Evolutionary conservation across 2,797 vertebrate genomes (phyloP), one percentile per base, ranked within the genome.

Genomic region (Paratrypauchen microcephalus): DNA sequence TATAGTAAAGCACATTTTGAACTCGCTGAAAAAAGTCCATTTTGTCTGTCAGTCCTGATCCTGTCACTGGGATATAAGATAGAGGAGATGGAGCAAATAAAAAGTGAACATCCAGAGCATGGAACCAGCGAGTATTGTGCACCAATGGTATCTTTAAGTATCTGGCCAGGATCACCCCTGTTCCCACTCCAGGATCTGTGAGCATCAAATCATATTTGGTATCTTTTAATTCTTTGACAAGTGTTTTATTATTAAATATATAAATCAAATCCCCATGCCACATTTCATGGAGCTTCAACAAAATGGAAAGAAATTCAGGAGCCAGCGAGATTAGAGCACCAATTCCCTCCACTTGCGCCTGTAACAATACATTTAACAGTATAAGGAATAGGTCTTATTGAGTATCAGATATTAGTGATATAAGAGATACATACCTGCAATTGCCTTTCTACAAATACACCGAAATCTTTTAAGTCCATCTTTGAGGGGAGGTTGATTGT

Each of bases 21-120:
- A 91, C 56, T 74, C 92, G 87, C 79, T 93, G 82, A 16, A 79
- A 50, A 61, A 94, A 93, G 72, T 54, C 70, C 91, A 94, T 94
- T 73, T 89, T 83, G 76, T 93, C 90, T 0, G 90, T 90, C 26
- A 91, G 65, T 9, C 89, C 90, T 0, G 89, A 85, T 58, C 92
- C 89, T 62, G 78, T 82, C 9, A 81, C 67, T 0, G 93, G 92
- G 48, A 92, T 65, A 0, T 92, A 94, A 6, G 93, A 93, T 1
- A 91, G 15, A 0, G 92, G 92, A 1, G 91, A 92, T 5, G 93
- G 93, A 3, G 93, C 92, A 0, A 92, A 69, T 0, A 6, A 72
- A 69, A 88, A 90, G 50, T 94, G 92, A 0, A 91, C 92, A 2
- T 94, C 92, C 16, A 87, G 84, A 1, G 82, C 75, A 1, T 80